phyloP scores from a whole-genome alignment of 2,888 invertebrate genomes.

The Oligia fasciuncula region DNA sequence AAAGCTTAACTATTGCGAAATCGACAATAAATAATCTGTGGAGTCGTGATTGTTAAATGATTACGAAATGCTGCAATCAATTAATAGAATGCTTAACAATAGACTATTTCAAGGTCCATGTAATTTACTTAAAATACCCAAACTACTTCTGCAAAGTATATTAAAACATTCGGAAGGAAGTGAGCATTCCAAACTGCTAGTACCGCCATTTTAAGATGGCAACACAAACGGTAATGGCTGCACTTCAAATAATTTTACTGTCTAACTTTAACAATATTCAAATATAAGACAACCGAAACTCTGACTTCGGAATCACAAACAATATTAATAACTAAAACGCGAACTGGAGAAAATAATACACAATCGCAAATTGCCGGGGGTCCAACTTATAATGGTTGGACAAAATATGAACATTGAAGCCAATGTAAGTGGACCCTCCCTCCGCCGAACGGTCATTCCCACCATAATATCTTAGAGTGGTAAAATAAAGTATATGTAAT shows the following conservation, averaged over 20 bases:
- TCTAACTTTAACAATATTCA: slow-evolving; percentile 55
- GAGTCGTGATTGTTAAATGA: not conserved
- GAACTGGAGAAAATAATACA: slow-evolving; percentile 47
- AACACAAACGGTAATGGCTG: slow-evolving; percentile 47
- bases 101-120: not conserved
- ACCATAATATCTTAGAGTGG: slow-evolving; percentile 66
- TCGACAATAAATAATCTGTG: not conserved
- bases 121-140: not conserved
- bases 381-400: slow-evolving; percentile 23
- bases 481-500: slow-evolving; percentile 67
- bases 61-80: not conserved
- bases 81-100: not conserved
- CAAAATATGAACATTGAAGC: slow-evolving; percentile 25
- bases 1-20: not conserved
- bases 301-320: slow-evolving; percentile 36
- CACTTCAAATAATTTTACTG: slow-evolving; percentile 53
- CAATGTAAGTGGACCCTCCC: slow-evolving; percentile 57
- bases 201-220: slow-evolving; percentile 38
- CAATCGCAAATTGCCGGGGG: slow-evolving; percentile 34
- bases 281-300: slow-evolving; percentile 45
- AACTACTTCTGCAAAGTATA: slow-evolving; percentile 35
- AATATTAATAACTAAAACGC: slow-evolving; percentile 37
- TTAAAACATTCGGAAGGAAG: slow-evolving; percentile 30
- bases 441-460: slow-evolving; percentile 59
- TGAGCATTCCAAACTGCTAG: slow-evolving; percentile 22